These are phyloP conservation scores for Melanocharis versteri DNA, from an alignment of 2,113 vertebrate genomes.

Conservation along the genomic window DNA sequence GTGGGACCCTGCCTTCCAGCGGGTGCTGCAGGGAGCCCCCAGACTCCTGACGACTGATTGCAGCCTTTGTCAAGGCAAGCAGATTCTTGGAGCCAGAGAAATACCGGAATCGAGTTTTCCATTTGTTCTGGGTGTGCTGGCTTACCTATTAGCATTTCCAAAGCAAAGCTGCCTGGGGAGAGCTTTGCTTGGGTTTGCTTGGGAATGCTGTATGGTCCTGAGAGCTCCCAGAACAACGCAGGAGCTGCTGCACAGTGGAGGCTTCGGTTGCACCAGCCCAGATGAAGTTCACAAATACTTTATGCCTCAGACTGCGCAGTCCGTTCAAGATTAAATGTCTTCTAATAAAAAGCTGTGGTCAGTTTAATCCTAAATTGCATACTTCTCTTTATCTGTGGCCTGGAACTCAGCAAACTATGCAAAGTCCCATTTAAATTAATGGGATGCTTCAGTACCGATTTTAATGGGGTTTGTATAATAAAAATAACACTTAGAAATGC, in stretches of 20 bases:
- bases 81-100: neutral
- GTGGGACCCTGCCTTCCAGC: neutral
- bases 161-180: neutral
- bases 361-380: conserved; percentile 56
- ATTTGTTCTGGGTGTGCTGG: neutral
- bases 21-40: neutral
- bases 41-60: neutral
- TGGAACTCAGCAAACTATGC: conserved; percentile 41
- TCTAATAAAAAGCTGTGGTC: conserved; percentile 62
- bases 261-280: neutral
- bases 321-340: conserved; percentile 30
- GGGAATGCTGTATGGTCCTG: neutral
- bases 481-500: conserved; percentile 61
- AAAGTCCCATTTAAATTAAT: conserved; percentile 64
- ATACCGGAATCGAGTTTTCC: neutral
- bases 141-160: neutral
- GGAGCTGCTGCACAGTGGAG: neutral
- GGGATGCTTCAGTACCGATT: conserved; percentile 50
- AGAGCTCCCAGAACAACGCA: neutral
- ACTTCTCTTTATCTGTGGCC: conserved; percentile 58
- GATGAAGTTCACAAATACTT: conserved; percentile 7
- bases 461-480: conserved; percentile 55
- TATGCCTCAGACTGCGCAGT: neutral
- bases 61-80: neutral
- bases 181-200: neutral